Evolutionary conservation across 2,113 vertebrate species (phyloP), one percentile per base, ranked within the genome.

Genomic region (Panthera leo): DNA sequence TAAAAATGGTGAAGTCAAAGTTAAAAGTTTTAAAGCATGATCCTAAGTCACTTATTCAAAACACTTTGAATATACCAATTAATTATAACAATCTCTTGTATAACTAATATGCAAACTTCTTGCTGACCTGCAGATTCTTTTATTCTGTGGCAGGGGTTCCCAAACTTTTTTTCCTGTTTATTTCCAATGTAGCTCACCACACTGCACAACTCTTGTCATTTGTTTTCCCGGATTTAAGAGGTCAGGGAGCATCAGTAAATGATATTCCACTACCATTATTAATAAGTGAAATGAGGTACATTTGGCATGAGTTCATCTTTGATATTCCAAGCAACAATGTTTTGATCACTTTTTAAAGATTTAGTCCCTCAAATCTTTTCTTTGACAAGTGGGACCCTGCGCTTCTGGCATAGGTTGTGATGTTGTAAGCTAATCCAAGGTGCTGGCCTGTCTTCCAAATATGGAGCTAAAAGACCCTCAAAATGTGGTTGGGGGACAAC

Each of bases 171-270:
- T 29, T 78, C 25, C 18, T 18, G 13, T 45, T 23, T n/a, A 63
- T 25, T 45, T 36, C 2, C 36, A 67, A 1, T 19, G 10, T 9
- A 45, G 45, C 45, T 45, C 45, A 45, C 0, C 5, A 45, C 7
- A 68, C 19, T 55, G 3, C 12, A 31, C 11, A 58, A 39, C 39
- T 39, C 11, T 3, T 61, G 14, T 18, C 14, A 9, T 55, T 34
- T 51, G n/a, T 45, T 58, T 53, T 53, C 42, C 18, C 5, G 6
- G 87, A 36, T 13, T 9, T 4, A 83, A 83, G 83, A 67, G 3
- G 0, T 80, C 55, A 92, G n/a, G 4, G 19, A 63, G 3, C 29
- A 45, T 9, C 34, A 14, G 55, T 58, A 73, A 91, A 53, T 85
- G 23, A 36, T 45, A 91, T 85, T n/a, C n/a, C 79, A 67, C 19